A percentile compares a stretch with the other conserved stretches of the same genome.
Evolutionary conservation across 2,113 vertebrate genomes (phyloP).

Genomic region (Epinephelus moara): DNA sequence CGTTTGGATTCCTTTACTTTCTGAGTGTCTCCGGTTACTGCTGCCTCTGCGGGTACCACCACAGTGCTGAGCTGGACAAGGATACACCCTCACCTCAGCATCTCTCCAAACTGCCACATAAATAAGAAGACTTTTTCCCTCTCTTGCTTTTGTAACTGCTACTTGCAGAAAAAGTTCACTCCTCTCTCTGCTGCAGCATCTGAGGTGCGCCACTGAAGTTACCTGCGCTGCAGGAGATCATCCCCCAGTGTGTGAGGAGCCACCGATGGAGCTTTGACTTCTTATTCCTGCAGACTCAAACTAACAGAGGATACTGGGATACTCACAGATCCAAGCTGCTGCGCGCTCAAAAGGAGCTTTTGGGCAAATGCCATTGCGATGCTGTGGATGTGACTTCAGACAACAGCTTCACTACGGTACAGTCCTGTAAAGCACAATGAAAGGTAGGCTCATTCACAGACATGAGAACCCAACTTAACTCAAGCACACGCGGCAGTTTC

Average conservation of each 20-base stretch:
- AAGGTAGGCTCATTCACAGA: constrained; percentile 73
- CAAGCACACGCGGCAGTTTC: not conserved
- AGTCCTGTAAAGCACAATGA: constrained; percentile 77
- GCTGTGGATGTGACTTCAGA: constrained; percentile 77
- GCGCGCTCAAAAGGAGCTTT: constrained; percentile 35
- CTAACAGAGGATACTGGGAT: constrained; percentile 18
- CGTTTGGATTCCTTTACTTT: constrained; percentile 59
- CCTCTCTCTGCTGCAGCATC: constrained; percentile 27
- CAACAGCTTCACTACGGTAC: constrained; percentile 45
- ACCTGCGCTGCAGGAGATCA: constrained; percentile 49
- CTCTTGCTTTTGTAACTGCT: not conserved
- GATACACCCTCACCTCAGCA: constrained; percentile 63
- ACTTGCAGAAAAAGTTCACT: constrained; percentile 14
- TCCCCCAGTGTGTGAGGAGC: not conserved
- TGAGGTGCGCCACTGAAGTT: constrained; percentile 31
- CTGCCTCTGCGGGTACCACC: constrained; percentile 61
- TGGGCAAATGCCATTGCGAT: constrained; percentile 69
- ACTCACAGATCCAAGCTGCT: not conserved
- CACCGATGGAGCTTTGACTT: constrained; percentile 59
- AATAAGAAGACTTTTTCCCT: constrained; percentile 1
- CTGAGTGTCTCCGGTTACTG: constrained; percentile 56
- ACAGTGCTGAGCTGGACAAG: constrained; percentile 36
- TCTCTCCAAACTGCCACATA: constrained; percentile 29
- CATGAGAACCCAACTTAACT: not conserved
- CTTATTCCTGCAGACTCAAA: not conserved